Evolutionary conservation across 2,888 invertebrate species (phyloP).

Genomic region (Rapana venosa): DNA sequence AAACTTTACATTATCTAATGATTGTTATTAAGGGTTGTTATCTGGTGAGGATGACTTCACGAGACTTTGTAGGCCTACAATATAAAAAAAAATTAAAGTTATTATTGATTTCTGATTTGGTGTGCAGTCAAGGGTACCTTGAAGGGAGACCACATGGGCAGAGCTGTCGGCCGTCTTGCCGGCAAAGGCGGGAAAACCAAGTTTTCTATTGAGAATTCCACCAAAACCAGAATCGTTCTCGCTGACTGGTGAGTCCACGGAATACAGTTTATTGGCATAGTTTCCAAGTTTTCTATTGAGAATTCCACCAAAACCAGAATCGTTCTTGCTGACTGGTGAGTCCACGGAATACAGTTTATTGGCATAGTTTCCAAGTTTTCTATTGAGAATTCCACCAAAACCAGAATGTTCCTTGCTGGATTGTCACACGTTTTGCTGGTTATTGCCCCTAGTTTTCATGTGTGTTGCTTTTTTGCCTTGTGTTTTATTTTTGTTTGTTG

Average conservation of each 20-base stretch:
- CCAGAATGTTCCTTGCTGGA: background rate
- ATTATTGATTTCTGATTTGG: background rate
- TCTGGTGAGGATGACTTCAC: too few relatives aligned
- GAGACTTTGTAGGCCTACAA: too few relatives aligned
- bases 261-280: background rate
- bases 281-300: constrained; percentile 85
- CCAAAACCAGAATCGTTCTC: constrained; percentile 97
- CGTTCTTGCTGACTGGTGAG: constrained; percentile 90
- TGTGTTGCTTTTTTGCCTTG: background rate
- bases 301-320: constrained; percentile 99
- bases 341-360: background rate
- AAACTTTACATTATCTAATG: too few relatives aligned
- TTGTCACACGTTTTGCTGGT: background rate
- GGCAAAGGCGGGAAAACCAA: constrained; percentile 98
- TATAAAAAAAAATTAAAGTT: too few relatives aligned
- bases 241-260: constrained; percentile 85
- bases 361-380: background rate
- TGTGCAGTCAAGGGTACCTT: constrained; percentile 87
- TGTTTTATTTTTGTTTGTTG: background rate
- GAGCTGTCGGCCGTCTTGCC: constrained; percentile 97
- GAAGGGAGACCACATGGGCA: constrained; percentile 94
- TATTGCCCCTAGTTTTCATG: background rate
- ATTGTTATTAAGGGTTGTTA: too few relatives aligned
- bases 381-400: too few relatives aligned
- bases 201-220: constrained; percentile 98